Evolutionary conservation across 2,888 invertebrate species (phyloP), one percentile per base, ranked within the genome.

Genomic region (Aphodius sticticus): DNA sequence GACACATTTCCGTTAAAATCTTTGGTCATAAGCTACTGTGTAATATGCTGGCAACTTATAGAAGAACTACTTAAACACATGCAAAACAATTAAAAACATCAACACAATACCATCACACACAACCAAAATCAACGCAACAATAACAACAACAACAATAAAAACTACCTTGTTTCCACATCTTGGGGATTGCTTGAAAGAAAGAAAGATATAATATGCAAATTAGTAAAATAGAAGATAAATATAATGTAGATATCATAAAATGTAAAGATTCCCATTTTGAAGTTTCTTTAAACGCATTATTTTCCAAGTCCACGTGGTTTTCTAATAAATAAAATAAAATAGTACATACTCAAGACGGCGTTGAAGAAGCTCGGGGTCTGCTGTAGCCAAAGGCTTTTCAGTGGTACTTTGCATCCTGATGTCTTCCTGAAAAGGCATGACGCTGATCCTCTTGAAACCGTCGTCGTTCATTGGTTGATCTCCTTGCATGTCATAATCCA

Each of bases 401-500:
- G 53, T 53, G 9, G 53, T 53, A 12, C 53, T 53, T 53, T 7
- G 9, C 12, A 53, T 12, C 9, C 53, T 12, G 12, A 53, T 5
- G 72, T 72, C 72, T n/a, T 72, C 72, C 26, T 26, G 26, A 26
- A 72, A 72, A 35, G 72, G 72, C 6, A 14, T 36, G 72, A 72
- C 72, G 35, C 16, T 72, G 26, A 72, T 72, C 35, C 35, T 72
- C 6, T 72, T 72, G 12, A 72, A 72, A 14, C 72, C 72, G 26
- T 72, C 72, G 36, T 72, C 72, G 26, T 72, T 72, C 26, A 72
- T 6, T 14, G 72, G 72, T 26, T 72, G 72, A 26, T 72, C 72
- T 1, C 2, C 72, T 14, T 14, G 70, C 53, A 53, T 53, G 12
- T 53, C 53, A 5, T 53, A 53, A 53, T 53, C 53, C 2, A 53